phyloP scores from a whole-genome alignment of 2,888 invertebrate genomes.

The Strigamia maritima region DNA sequence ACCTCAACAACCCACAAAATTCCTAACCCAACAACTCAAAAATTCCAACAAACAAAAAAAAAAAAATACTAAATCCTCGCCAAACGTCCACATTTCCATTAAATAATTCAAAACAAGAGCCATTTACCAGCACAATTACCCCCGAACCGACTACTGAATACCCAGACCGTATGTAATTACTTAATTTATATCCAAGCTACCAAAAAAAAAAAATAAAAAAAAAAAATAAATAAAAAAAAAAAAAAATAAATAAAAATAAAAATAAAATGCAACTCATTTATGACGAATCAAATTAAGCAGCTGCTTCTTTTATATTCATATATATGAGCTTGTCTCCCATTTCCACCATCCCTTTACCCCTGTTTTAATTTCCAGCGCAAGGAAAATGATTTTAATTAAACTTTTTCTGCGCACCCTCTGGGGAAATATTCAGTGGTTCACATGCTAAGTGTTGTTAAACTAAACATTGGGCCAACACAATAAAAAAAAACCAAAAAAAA shows the following conservation, averaged over 20 bases:
- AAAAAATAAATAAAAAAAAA: not conserved
- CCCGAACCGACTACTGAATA: not conserved
- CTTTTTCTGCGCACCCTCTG: not conserved
- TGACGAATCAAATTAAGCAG: not conserved
- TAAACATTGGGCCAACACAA: not conserved
- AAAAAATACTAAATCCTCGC: no score
- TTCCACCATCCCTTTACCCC: not conserved
- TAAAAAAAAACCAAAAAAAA: not conserved
- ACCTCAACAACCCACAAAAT: no score
- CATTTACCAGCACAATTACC: not conserved
- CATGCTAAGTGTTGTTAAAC: not conserved
- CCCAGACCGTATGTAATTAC: not conserved
- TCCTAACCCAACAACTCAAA: no score
- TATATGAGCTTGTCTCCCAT: not conserved
- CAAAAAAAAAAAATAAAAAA: not conserved
- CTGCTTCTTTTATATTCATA: conserved; percentile 14
- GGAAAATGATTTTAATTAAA: conserved; percentile 19
- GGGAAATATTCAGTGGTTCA: conserved; percentile 18
- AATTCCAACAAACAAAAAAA: no score
- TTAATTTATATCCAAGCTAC: not conserved
- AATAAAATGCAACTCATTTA: conserved; percentile 1
- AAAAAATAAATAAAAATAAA: not conserved
- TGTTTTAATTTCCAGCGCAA: not conserved
- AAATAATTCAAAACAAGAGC: not conserved
- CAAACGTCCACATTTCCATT: no score